Evolutionary conservation across 2,797 vertebrate species (phyloP), one percentile per base, ranked within the genome.

Genomic region (Anguilla megastoma): DNA sequence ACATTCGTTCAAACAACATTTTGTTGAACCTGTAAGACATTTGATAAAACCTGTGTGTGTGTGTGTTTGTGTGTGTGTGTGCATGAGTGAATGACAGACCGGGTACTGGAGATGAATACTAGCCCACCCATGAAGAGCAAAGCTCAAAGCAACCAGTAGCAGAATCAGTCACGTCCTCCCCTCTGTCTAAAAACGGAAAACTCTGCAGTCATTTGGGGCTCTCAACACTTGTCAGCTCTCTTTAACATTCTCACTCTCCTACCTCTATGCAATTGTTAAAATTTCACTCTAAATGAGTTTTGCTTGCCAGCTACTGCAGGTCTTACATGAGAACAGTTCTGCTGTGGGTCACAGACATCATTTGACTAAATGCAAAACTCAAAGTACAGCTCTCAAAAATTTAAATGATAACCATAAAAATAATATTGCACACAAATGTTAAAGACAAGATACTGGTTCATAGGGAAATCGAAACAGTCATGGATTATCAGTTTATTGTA

Each of bases 311-410:
- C 48, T 3, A 45, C 48, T 36, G 18, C 50, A 48, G 18, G 24
- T 30, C n/a, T 84, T n/a, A 84, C 45, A 45, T 24, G 18, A 41
- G 48, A 82, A 82, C 3, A 82, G 79, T 45, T 52, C 76, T 80
- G 76, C 80, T 27, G 2, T 33, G 27, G 33, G 41, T 82, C 45
- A 4, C n/a, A 24, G 45, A 30, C 45, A 50, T 50, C n/a, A 56
- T 54, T 58, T 84, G 50, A 84, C 83, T 54, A 56, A 84, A 84
- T 84, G 83, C 30, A 82, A 82, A 82, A 2, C 79, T 36, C 79
- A 50, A 82, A 24, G 18, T n/a, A 41, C 18, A 50, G 79, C 79
- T 50, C 18, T 18, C 9, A 1, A 24, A 50, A n/a, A n/a, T 82
- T 24, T 50, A 82, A 82, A 82, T 82, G 9, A 9, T 82, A n/a